phyloP scores from a whole-genome alignment of 2,888 invertebrate genomes.

The Azorinus chamasolen region DNA sequence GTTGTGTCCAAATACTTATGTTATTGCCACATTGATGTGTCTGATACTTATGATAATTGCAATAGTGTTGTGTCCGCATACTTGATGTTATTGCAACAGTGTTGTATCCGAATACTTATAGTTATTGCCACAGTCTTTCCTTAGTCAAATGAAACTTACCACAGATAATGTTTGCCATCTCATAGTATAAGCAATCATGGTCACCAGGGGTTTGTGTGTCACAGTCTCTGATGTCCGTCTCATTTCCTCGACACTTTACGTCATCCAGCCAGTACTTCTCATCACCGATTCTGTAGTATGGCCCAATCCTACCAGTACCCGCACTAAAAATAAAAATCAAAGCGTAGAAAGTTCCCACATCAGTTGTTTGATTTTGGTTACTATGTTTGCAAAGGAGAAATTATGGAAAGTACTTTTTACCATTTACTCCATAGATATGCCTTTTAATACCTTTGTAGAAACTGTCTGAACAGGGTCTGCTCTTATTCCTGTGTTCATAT shows the following conservation, averaged over 20 bases:
- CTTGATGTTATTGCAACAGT: too few species aligned
- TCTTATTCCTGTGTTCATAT: too few species aligned
- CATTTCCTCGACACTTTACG: conserved; percentile 42
- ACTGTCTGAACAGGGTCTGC: too few species aligned
- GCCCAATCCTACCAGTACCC: conserved; percentile 1
- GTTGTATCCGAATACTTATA: too few species aligned
- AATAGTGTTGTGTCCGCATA: too few species aligned
- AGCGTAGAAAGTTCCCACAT: neutral
- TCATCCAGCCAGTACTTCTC: conserved; percentile 56
- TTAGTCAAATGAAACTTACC: conserved; percentile 46
- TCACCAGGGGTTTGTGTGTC: conserved; percentile 22
- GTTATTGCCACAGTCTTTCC: too few species aligned
- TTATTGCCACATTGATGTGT: too few species aligned
- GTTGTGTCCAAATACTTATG: too few species aligned
- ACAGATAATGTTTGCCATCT: conserved; percentile 47
- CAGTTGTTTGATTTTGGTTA: too few species aligned
- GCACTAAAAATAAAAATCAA: neutral
- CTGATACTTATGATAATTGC: too few species aligned
- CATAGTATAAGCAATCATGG: conserved; percentile 46
- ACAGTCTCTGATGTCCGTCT: conserved; percentile 42
- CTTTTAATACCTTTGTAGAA: too few species aligned
- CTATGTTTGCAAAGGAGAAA: too few species aligned
- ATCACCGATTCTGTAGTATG: conserved; percentile 41
- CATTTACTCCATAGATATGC: neutral
- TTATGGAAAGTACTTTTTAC: neutral